Base-by-base conservation (phyloP, 2,888 invertebrate species). In the Caenorhabditis doughertyi region DNA sequence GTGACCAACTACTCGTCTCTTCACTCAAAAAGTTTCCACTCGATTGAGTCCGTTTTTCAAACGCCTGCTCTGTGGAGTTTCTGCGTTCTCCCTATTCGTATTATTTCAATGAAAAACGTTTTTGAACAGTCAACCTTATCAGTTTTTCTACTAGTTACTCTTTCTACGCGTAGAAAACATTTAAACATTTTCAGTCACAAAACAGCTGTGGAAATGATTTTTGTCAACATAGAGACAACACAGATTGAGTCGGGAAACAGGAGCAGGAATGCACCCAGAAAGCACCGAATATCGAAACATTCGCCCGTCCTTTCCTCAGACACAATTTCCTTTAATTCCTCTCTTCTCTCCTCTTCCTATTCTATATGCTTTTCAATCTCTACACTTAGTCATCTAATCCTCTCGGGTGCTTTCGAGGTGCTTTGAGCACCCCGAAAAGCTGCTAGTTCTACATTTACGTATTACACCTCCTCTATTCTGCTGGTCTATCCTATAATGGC, bases 331-430 rank as follows among this genome's bases (percentile, higher is more conserved):
- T 32, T 25, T 51, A 27, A 7, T 56, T 39, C 42, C 27, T 58
- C 23, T 56, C 55, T 42, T 56, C 65, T 56, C 58, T 51, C 1
- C 18, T 1, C 18, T 39, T 53, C 32, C n/a, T 27, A 27, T 58
- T 35, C 35, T 74, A 44, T 49, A 51, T 51, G 9, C 27, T 65
- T 47, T 39, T 29, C 67, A 29, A 67, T 47, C 65, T 51, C 51
- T 74, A 58, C 67, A 49, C 65, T 65, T 56, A 27, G 77, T 62
- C 62, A 70, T 70, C 77, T 70, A 70, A 62, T 62, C 55, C 77
- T 79, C 70, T 62, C 64, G 80, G 62, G 80, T 81, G 74, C 80
- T 65, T 62, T 68, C 11, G 21, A 60, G 51, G 68, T 68, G 60
- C 76, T 67, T 60, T 49, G 65, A 74, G 74, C 74, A 76, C 76